Conservation (phyloP, 2,113 vertebrate species). For the Speoplatyrhinus poulsoni region DNA sequence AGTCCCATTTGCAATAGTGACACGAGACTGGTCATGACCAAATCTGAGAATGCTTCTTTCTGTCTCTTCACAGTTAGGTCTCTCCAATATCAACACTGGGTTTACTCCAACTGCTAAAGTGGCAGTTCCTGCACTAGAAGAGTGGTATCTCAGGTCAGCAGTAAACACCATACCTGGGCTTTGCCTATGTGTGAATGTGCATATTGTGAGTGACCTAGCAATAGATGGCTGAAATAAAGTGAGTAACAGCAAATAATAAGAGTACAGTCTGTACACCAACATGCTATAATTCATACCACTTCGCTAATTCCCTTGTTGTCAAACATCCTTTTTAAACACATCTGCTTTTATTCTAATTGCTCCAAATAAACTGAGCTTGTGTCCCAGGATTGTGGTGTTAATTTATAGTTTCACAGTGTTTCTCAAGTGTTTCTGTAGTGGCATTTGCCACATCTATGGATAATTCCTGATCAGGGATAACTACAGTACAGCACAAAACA, state of each 20-base stretch:
- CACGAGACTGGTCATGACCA: neutral
- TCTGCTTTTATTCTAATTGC: slow-evolving; percentile 23
- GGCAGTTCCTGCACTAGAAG: neutral
- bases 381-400: slow-evolving; percentile 42
- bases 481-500: slow-evolving; percentile 36
- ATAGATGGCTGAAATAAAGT: slow-evolving; percentile 5
- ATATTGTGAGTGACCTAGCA: slow-evolving; percentile 8
- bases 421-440: slow-evolving; percentile 43
- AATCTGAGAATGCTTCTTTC: neutral
- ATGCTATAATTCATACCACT: slow-evolving; percentile 25
- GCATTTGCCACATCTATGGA: slow-evolving; percentile 48
- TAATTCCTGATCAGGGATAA: slow-evolving; percentile 58
- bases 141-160: neutral
- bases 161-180: neutral
- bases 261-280: slow-evolving; percentile 18
- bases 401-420: slow-evolving; percentile 48
- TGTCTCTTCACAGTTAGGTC: neutral
- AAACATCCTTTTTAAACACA: slow-evolving; percentile 38
- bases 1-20: too few relatives aligned
- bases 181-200: neutral
- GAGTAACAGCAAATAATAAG: slow-evolving; percentile 2
- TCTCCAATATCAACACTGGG: too few relatives aligned
- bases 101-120: neutral
- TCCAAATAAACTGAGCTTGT: slow-evolving; percentile 29
- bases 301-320: slow-evolving; percentile 33